phyloP scores from a whole-genome alignment of 2,888 invertebrate species.

The Drosophila robusta region DNA sequence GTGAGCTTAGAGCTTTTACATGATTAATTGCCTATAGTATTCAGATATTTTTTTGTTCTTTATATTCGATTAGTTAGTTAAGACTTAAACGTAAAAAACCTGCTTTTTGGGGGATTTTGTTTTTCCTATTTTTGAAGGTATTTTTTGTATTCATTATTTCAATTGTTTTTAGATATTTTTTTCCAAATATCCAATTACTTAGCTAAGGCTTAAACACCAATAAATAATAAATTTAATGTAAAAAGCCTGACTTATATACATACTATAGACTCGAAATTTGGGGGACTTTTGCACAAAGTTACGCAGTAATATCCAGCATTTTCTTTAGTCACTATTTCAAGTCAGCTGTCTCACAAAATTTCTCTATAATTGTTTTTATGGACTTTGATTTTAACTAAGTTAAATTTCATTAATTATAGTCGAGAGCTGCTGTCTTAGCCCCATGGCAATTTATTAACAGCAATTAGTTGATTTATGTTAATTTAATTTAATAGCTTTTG shows the following conservation, averaged over 20 bases:
- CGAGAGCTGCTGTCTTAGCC: slow-evolving; percentile 28
- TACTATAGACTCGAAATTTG: neutral
- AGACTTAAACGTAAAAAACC: too few relatives aligned
- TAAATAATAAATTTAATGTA: neutral
- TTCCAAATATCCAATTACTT: too few relatives aligned
- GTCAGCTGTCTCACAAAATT: neutral
- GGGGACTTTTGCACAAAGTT: neutral
- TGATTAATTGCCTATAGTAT: too few relatives aligned
- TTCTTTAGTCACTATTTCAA: neutral
- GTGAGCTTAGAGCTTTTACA: too few relatives aligned
- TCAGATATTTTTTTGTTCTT: too few relatives aligned
- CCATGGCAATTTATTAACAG: slow-evolving; percentile 55
- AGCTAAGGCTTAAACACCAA: neutral
- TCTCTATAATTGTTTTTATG: slow-evolving; percentile 8
- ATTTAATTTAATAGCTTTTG: slow-evolving; percentile 55
- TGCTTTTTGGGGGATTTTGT: too few relatives aligned
- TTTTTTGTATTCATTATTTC: too few relatives aligned
- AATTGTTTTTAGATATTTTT: too few relatives aligned
- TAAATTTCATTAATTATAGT: slow-evolving; percentile 62
- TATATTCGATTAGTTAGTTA: too few relatives aligned
- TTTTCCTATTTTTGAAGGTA: too few relatives aligned
- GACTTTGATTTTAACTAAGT: slow-evolving; percentile 58
- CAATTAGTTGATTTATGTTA: slow-evolving; percentile 68
- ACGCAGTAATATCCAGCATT: too few relatives aligned
- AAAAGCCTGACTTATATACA: neutral